Base-by-base conservation (phyloP, 2,113 vertebrate species). In the Silurus glanis region DNA sequence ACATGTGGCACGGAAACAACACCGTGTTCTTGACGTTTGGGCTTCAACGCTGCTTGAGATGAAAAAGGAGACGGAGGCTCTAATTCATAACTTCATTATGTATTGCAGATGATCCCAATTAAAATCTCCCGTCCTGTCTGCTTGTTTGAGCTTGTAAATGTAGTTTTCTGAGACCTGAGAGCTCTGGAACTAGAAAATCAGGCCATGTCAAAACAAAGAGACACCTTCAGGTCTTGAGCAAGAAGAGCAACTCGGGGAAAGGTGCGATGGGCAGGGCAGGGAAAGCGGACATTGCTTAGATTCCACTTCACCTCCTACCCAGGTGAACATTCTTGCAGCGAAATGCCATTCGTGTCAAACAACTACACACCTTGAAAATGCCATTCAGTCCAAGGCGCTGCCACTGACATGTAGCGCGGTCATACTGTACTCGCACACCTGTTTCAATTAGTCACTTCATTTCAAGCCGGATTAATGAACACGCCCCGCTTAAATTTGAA, bases 231-330 rank as follows among this genome's bases (percentile, higher is more conserved):
- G 62, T n/a, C 64, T 47, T 49, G 58, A 87, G 56, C 86, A n/a
- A 76, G 85, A 75, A 62, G 17, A 75, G 25, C 80, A 21, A 76
- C 59, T 37, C 10, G 17, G 56, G 12, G 37, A 58, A 80, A 81
- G 78, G 80, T 82, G 80, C 51, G 89, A 74, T 62, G 25, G 19
- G 37, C 37, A 72, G 86, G 90, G 91, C 61, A 87, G 58, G 90
- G 79, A 67, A 88, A 87, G 83, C 89, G 59, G 67, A 74, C 83
- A 90, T 89, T 85, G 87, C 66, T 89, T 71, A 21, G 83, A 93
- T 91, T 92, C 89, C 90, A 85, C 12, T 12, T 3, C 6, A 9
- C 13, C 4, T 82, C 74, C 84, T 72, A 74, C 62, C 80, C 61
- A 80, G 80, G 62, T n/a, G 66, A 64, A 83, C 80, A 78, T 67